Evolutionary conservation across 2,797 vertebrate genomes (phyloP).

Genomic region (Rhinichthys osculus): DNA sequence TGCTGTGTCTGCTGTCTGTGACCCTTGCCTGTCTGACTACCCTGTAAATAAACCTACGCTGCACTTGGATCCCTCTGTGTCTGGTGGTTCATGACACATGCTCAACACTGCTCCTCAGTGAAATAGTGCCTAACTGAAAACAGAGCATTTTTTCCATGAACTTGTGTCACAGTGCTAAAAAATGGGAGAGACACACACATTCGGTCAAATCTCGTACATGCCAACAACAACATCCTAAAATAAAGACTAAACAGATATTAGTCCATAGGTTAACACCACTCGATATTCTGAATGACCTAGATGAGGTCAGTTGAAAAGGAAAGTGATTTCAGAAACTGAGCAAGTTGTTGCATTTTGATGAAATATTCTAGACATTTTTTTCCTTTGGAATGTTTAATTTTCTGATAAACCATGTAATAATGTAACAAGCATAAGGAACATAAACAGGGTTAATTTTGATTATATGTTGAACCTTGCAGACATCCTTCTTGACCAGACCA

Average conservation of each 20-base stretch:
- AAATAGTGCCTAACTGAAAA: slow-evolving; percentile 61
- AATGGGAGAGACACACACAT: slow-evolving; percentile 41
- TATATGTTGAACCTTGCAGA: not conserved
- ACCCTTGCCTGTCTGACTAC: too few species aligned
- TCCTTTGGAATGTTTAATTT: not conserved
- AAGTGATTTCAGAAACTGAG: not conserved
- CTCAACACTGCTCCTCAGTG: slow-evolving; percentile 14
- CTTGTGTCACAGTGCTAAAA: slow-evolving; percentile 46
- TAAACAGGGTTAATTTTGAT: not conserved
- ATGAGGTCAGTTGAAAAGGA: not conserved
- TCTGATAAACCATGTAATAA: not conserved
- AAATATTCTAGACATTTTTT: not conserved
- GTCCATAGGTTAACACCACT: not conserved
- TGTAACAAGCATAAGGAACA: not conserved
- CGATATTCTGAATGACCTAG: not conserved
- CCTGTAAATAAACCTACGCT: too few species aligned
- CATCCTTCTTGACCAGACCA: not conserved
- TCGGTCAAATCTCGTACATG: too few species aligned
- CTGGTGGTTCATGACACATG: too few species aligned
- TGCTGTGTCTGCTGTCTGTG: too few species aligned
- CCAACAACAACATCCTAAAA: not conserved
- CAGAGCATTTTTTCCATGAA: slow-evolving; percentile 59
- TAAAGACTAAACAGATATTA: not conserved
- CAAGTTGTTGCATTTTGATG: not conserved
- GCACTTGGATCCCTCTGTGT: too few species aligned